Conservation (phyloP, 1,140 invertebrate species). For the Watersipora subatra region DNA sequence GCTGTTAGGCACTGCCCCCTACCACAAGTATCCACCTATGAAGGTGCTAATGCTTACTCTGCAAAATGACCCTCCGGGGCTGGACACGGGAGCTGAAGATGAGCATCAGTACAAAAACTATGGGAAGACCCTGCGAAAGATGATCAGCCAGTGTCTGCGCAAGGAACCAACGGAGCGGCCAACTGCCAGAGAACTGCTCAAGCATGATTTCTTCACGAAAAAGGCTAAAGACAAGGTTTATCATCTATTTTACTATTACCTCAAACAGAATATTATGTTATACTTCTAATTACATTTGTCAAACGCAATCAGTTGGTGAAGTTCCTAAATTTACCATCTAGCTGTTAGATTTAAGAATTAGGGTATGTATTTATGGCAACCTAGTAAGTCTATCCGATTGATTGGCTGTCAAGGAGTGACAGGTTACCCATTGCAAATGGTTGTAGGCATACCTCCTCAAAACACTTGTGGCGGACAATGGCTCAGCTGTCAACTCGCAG, state of each 20-base stretch:
- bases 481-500: slow-evolving; percentile 58
- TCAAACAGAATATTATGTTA: background rate
- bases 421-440: too few species aligned
- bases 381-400: too few species aligned
- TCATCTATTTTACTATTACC: background rate
- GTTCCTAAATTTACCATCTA: background rate
- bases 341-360: too few species aligned
- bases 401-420: too few species aligned
- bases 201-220: slow-evolving; percentile 90
- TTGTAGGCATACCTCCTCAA: slow-evolving; percentile 75
- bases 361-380: too few species aligned
- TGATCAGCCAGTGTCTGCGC: slow-evolving; percentile 36
- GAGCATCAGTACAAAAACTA: slow-evolving; percentile 88
- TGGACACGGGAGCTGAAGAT: slow-evolving; percentile 87
- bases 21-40: slow-evolving; percentile 98
- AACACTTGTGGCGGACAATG: slow-evolving; percentile 70
- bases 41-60: slow-evolving; percentile 93
- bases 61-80: slow-evolving; percentile 90
- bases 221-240: slow-evolving; percentile 63
- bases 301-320: background rate
- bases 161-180: slow-evolving; percentile 49
- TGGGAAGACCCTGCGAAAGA: slow-evolving; percentile 72
- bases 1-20: slow-evolving; percentile 65
- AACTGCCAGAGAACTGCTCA: slow-evolving; percentile 89
- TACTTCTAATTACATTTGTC: background rate